These are phyloP conservation scores for Hystrix brachyura DNA, from an alignment of 2,113 vertebrate genomes.

Conservation along the genomic window DNA sequence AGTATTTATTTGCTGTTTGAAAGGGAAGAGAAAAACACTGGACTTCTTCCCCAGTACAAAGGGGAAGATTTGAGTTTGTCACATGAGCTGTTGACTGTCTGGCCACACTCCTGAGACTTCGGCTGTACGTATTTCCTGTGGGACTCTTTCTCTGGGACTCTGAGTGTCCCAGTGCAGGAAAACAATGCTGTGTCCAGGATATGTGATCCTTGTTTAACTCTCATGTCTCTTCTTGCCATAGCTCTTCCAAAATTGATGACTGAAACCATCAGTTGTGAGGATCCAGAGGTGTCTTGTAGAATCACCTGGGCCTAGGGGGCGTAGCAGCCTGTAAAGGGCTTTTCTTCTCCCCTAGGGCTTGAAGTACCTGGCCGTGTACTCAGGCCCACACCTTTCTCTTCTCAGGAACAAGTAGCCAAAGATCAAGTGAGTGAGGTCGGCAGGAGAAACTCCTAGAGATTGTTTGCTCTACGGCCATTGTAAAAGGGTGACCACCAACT, in stretches of 20 bases:
- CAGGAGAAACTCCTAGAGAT: background rate
- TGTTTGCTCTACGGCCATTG: background rate
- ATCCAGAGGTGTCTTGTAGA: too few relatives aligned
- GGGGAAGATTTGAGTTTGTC: background rate
- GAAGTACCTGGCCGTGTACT: background rate
- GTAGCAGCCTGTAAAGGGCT: accelerated
- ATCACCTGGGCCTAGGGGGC: background rate
- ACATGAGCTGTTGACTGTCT: background rate
- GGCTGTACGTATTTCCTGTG: background rate
- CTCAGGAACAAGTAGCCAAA: background rate
- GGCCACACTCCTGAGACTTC: accelerated
- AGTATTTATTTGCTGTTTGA: background rate
- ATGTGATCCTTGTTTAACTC: background rate
- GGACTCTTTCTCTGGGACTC: background rate
- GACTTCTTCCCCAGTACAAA: background rate
- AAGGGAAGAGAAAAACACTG: background rate
- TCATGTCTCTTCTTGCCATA: background rate
- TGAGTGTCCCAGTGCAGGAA: background rate
- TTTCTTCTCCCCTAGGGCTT: background rate
- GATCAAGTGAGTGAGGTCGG: too few relatives aligned
- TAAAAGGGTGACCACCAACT: background rate
- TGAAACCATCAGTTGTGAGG: background rate
- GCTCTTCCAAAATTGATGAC: background rate
- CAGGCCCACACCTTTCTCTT: background rate
- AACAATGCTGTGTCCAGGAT: accelerated